These are phyloP conservation scores for Hydrophis major DNA, from an alignment of 2,797 vertebrate species.

Conservation along the genomic window DNA sequence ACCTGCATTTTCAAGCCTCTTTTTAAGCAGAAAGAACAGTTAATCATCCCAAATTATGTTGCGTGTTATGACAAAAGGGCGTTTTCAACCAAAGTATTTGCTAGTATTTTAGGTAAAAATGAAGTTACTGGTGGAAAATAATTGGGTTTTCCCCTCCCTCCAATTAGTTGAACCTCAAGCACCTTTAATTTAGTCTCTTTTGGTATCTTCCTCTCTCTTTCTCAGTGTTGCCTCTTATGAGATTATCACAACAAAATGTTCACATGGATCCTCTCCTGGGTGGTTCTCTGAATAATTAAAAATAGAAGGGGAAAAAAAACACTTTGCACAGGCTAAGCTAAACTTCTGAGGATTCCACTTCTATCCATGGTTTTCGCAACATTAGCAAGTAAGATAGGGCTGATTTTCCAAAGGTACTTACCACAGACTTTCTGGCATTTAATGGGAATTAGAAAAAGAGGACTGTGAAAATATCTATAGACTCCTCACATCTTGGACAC, in stretches of 20 bases:
- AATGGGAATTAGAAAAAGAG: neutral
- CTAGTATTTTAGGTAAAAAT: constrained; percentile 10
- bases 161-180: neutral
- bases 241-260: neutral
- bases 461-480: no score
- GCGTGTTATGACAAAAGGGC: constrained; percentile 17
- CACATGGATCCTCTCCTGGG: neutral
- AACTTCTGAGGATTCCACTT: neutral
- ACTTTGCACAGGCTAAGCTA: neutral
- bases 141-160: neutral
- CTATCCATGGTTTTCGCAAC: no score
- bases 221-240: neutral
- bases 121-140: constrained; percentile 14
- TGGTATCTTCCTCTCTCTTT: neutral
- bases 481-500: no score
- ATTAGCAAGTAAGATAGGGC: neutral
- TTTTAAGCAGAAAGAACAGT: constrained; percentile 14
- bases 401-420: neutral
- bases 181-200: neutral
- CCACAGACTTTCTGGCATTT: neutral
- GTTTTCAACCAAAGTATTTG: constrained; percentile 26
- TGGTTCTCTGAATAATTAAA: neutral
- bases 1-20: constrained; percentile 13
- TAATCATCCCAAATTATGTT: constrained; percentile 29
- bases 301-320: neutral